Conservation (phyloP, 2,797 vertebrate species). For the Microctenopoma stevenorrisi region DNA sequence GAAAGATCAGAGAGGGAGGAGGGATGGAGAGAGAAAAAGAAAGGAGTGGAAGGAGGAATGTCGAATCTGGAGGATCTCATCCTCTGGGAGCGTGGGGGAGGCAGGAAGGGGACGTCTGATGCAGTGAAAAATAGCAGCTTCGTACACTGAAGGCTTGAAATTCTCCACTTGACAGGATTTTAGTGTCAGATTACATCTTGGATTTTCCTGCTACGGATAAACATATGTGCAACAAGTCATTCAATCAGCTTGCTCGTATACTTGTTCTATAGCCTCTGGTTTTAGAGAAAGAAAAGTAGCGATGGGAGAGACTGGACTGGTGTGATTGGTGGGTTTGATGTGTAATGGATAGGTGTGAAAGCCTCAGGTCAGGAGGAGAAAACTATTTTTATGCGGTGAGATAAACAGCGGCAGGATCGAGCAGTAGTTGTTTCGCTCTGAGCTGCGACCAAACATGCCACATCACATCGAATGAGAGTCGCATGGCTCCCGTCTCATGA, state of each 20-base stretch:
- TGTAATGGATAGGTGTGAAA: constrained; percentile 51
- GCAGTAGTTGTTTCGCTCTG: constrained; percentile 55
- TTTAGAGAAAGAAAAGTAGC: neutral
- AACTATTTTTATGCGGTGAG: constrained; percentile 34
- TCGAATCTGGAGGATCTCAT: constrained; percentile 45
- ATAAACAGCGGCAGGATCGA: constrained; percentile 46
- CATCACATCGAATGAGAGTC: constrained; percentile 74
- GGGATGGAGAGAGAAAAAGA: constrained; percentile 11
- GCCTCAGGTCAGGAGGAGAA: constrained; percentile 44
- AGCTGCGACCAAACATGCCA: constrained; percentile 58
- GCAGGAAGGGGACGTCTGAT: constrained; percentile 38
- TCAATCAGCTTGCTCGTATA: constrained; percentile 2
- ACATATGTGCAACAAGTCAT: neutral
- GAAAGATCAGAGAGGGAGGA: constrained; percentile 28
- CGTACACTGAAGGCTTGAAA: constrained; percentile 18
- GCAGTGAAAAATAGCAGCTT: constrained; percentile 25
- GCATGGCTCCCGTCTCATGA: constrained; percentile 77
- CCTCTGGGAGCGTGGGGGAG: constrained; percentile 52
- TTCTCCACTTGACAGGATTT: constrained; percentile 9
- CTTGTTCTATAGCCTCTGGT: neutral
- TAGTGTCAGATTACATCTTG: constrained; percentile 13
- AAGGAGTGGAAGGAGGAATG: constrained; percentile 44
- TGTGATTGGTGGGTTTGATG: constrained; percentile 52
- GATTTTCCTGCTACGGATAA: constrained; percentile 7
- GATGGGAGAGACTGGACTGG: constrained; percentile 29